Evolutionary conservation across 2,797 vertebrate genomes (phyloP), one percentile per base, ranked within the genome.

Genomic region (Microctenopoma stevenorrisi): DNA sequence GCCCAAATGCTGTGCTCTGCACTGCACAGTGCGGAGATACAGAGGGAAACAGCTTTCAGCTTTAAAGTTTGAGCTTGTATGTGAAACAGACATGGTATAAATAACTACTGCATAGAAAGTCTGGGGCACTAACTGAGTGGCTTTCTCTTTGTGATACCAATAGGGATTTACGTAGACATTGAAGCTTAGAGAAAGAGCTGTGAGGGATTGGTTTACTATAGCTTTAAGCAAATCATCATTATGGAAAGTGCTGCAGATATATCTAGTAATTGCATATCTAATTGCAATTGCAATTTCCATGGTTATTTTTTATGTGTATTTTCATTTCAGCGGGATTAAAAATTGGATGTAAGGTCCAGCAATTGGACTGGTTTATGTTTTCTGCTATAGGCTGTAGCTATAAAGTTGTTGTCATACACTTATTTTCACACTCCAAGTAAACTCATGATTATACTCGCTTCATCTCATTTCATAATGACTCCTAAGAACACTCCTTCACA

Each of bases 1-100:
- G 78, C 71, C 72, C 67, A 72, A 68, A 83, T 59, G 85, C 79
- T 76, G 76, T 48, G 67, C 72, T 76, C 59, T 18, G 22, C 22
- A 22, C 22, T 22, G 22, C 22, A 22, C 22, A 22, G 22, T 22
- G 42, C 35, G 22, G 18, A 44, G 28, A 61, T 70, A 44, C 33
- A 61, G 8, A 62, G 16, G 15, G 13, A 22, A 16, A 26, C 5
- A 44, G n/a, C 52, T 76, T 58, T 35, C 10, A 43, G 15, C 18
- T 57, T 58, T 57, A 10, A 50, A 28, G n/a, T 71, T 63, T 38
- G 10, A 54, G 43, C 18, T 28, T 49, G 26, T 37, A 28, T 10
- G 42, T 28, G 13, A 38, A 35, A 33, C 30, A 5, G 30, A 33
- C 30, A 33, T 33, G 4, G 30, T 5, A 33, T 7, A 33, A 33